A percentile compares a stretch with the other conserved stretches of the same genome.
Conservation (phyloP, 2,113 vertebrate genomes). For the Spea bombifrons region DNA sequence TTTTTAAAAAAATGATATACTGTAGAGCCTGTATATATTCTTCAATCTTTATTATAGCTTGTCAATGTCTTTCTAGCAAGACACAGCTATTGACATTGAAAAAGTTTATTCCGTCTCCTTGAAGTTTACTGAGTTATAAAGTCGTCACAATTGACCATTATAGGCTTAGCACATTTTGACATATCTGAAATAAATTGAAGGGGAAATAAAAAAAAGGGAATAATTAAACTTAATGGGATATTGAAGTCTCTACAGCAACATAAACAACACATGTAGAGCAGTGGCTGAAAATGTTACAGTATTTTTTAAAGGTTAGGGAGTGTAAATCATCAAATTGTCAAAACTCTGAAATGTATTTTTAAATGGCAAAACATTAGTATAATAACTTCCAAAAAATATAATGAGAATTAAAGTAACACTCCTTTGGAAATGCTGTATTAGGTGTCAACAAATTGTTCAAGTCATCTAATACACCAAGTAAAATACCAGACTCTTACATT, state of each 20-base stretch:
- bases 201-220: constrained; percentile 35
- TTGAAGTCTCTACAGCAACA: constrained; percentile 35
- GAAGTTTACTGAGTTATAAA: constrained; percentile 13
- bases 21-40: background rate
- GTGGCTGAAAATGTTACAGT: constrained; percentile 44
- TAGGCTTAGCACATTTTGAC: constrained; percentile 22
- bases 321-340: constrained; percentile 47
- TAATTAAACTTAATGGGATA: constrained; percentile 39
- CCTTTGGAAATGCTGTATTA: constrained; percentile 20
- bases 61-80: background rate
- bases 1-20: background rate
- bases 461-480: constrained; percentile 26
- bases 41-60: background rate
- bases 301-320: constrained; percentile 40
- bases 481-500: constrained; percentile 39
- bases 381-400: constrained; percentile 43
- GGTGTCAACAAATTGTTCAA: constrained; percentile 44
- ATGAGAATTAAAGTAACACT: constrained; percentile 44
- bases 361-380: constrained; percentile 49
- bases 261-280: constrained; percentile 35
- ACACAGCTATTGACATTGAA: background rate
- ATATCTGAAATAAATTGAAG: constrained; percentile 22
- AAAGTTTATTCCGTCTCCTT: background rate
- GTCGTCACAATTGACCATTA: background rate
- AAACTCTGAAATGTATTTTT: constrained; percentile 37